phyloP scores from a whole-genome alignment of 1,140 invertebrate species.

The Aphelinus atriplicis region DNA sequence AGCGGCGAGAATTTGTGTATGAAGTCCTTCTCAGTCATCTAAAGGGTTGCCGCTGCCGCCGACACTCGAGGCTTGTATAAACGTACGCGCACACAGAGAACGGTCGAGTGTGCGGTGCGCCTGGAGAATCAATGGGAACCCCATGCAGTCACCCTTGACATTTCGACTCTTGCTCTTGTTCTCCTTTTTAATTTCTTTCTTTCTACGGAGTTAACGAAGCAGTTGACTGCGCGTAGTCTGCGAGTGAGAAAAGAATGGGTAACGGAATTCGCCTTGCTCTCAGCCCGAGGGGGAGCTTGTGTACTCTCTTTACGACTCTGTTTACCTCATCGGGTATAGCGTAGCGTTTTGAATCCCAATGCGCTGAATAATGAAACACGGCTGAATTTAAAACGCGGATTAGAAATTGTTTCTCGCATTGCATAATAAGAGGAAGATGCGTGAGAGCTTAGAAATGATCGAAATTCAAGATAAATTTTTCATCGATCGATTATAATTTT shows the following conservation, averaged over 20 bases:
- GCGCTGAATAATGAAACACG: no score
- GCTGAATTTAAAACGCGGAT: no score
- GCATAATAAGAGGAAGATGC: no score
- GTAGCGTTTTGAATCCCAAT: no score
- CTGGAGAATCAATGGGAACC: neutral
- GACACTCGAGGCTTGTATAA: conserved; percentile 17
- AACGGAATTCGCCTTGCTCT: neutral
- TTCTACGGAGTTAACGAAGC: conserved; percentile 24
- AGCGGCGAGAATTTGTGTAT: conserved; percentile 2
- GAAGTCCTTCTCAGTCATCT: conserved; percentile 17
- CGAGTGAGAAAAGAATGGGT: conserved; percentile 5
- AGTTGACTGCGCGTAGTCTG: neutral
- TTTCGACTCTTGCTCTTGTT: conserved; percentile 9
- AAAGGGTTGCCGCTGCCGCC: conserved; percentile 2
- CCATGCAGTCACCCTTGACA: conserved; percentile 10
- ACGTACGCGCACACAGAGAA: neutral
- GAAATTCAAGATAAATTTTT: neutral
- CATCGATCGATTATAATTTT: neutral
- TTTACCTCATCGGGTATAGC: no score
- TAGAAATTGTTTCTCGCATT: no score
- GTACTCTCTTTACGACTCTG: no score
- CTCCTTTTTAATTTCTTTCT: conserved; percentile 22
- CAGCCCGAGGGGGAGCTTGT: no score
- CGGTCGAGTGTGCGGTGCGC: conserved; percentile 14
- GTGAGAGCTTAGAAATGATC: no score